Evolutionary conservation across 2,113 vertebrate genomes (phyloP).

Genomic region (Larimichthys crocea): DNA sequence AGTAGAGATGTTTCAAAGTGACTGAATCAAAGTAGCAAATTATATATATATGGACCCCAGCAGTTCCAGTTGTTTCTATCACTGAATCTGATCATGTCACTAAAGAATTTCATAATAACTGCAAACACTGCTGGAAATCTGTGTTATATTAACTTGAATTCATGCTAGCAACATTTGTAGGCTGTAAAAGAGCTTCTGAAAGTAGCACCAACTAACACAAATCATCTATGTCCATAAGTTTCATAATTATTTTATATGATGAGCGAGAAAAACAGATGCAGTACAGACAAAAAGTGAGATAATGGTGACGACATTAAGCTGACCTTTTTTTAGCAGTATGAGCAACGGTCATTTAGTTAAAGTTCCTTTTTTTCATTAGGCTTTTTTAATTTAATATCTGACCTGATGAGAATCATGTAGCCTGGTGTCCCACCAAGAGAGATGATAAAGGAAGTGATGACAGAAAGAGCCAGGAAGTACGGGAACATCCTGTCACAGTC

Average conservation of each 20-base stretch:
- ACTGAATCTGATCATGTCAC: neutral
- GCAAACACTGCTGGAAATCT: neutral
- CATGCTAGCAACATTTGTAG: neutral
- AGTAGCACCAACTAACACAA: neutral
- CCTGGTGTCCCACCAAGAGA: constrained; percentile 92
- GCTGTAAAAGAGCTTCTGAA: neutral
- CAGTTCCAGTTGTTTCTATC: neutral
- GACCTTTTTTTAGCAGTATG: too few relatives aligned
- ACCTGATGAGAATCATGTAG: constrained; percentile 94
- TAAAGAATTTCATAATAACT: too few relatives aligned
- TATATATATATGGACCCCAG: too few relatives aligned
- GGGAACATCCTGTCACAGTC: constrained; percentile 90
- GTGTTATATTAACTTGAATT: neutral
- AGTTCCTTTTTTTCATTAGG: neutral
- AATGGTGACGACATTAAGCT: neutral
- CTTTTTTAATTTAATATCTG: constrained; percentile 40
- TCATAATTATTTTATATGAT: neutral
- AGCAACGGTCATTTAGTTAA: neutral
- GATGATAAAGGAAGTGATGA: constrained; percentile 92
- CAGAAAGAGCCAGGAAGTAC: constrained; percentile 91
- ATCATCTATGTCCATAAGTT: neutral
- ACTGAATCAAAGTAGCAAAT: neutral
- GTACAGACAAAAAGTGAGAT: neutral
- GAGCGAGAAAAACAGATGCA: neutral
- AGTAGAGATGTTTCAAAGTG: neutral